phyloP scores from a whole-genome alignment of 2,888 invertebrate genomes.

The Daptonema setosum region DNA sequence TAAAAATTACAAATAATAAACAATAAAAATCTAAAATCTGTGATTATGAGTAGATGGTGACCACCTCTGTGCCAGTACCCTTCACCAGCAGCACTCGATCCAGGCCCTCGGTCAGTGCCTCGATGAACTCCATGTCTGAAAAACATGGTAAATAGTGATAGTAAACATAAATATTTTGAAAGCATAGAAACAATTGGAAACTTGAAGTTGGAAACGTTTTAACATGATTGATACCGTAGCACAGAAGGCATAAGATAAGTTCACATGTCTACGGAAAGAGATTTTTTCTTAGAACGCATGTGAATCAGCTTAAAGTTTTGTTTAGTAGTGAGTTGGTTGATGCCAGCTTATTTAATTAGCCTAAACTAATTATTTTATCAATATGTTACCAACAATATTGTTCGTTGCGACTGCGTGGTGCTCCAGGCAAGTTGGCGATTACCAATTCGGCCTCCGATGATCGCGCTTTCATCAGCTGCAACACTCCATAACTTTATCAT shows the following conservation, averaged over 20 bases:
- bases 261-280: no score
- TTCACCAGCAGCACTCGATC: constrained; percentile 90
- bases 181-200: neutral
- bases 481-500: neutral
- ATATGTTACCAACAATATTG: constrained; percentile 19
- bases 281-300: no score
- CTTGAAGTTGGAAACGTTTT: no score
- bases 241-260: no score
- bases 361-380: neutral
- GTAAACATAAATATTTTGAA: no score
- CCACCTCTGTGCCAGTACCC: constrained; percentile 90
- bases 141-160: neutral
- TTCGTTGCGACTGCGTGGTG: constrained; percentile 43
- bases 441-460: constrained; percentile 92
- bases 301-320: no score
- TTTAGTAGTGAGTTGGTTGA: no score
- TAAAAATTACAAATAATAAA: no score
- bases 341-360: no score
- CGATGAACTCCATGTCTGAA: constrained; percentile 75
- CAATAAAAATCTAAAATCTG: neutral
- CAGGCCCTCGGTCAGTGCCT: constrained; percentile 86
- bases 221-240: no score
- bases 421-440: constrained; percentile 90
- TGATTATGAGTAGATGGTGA: constrained; percentile 80
- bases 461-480: constrained; percentile 54